Conservation (phyloP, 2,888 invertebrate species). For the Tribolium freemani region DNA sequence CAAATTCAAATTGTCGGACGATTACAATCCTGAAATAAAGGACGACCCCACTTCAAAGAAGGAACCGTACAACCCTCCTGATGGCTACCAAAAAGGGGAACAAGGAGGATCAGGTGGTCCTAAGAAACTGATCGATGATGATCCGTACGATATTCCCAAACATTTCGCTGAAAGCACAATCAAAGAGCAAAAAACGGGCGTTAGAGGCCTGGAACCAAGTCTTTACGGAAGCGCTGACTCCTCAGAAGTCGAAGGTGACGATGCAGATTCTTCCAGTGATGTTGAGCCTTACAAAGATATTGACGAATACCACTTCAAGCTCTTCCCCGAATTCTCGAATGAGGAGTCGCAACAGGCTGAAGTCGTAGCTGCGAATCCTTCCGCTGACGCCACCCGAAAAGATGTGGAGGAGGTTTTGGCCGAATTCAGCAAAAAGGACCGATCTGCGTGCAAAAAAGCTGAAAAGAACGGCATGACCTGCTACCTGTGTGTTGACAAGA, state of each 20-base stretch:
- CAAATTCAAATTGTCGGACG: slow-evolving; percentile 29
- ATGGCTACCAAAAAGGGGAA: not conserved
- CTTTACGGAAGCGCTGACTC: slow-evolving; percentile 48
- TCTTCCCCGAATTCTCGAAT: slow-evolving; percentile 66
- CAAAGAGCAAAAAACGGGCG: slow-evolving; percentile 45
- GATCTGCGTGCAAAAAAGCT: slow-evolving; percentile 80
- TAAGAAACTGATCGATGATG: slow-evolving; percentile 51
- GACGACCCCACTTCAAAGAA: slow-evolving; percentile 19
- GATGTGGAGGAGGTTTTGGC: slow-evolving; percentile 80
- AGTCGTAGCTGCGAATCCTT: slow-evolving; percentile 56
- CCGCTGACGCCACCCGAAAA: slow-evolving; percentile 72
- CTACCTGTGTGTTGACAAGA: slow-evolving; percentile 79
- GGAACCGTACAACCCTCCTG: slow-evolving; percentile 1
- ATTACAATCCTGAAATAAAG: slow-evolving; percentile 22
- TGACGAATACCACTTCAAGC: slow-evolving; percentile 67
- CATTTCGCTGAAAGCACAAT: slow-evolving; percentile 57
- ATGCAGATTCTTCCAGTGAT: slow-evolving; percentile 20
- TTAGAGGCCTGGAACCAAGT: slow-evolving; percentile 48
- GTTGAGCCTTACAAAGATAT: slow-evolving; percentile 68
- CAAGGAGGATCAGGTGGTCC: slow-evolving; percentile 32
- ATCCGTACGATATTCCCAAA: slow-evolving; percentile 57
- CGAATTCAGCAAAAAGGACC: slow-evolving; percentile 81
- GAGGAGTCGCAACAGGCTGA: slow-evolving; percentile 63
- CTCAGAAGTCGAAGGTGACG: slow-evolving; percentile 37
- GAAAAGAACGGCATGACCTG: slow-evolving; percentile 84